Percentiles rank a stretch among this genome's conserved stretches.
These are phyloP conservation scores for Parochlus steinenii DNA, from an alignment of 2,888 invertebrate genomes.

Conservation along the genomic window DNA sequence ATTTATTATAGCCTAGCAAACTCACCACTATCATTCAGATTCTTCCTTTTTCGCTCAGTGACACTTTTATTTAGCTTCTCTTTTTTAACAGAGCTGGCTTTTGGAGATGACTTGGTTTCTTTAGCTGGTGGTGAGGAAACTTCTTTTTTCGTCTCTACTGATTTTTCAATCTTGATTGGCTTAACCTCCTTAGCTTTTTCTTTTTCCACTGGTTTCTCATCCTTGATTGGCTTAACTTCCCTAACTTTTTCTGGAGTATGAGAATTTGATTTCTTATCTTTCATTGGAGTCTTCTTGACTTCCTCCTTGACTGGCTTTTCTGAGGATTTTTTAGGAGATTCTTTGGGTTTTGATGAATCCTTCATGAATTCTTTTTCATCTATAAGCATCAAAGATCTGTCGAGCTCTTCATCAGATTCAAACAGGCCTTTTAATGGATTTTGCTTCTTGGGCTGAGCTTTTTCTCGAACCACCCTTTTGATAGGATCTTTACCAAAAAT, in stretches of 20 bases:
- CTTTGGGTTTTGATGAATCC: background rate
- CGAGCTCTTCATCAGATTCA: background rate
- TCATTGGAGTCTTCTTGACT: conserved; percentile 19
- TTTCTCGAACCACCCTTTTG: conserved; percentile 35
- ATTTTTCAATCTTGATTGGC: background rate
- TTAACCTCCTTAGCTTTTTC: conserved; percentile 13
- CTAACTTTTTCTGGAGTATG: conserved; percentile 12
- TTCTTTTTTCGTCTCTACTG: too few species aligned
- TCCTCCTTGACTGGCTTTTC: background rate
- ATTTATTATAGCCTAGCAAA: background rate
- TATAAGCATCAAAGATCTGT: background rate
- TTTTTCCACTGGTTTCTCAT: background rate
- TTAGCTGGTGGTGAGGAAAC: conserved; percentile 15
- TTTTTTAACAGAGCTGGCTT: conserved; percentile 19
- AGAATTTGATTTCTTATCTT: too few species aligned
- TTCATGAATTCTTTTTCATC: background rate
- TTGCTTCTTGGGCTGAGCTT: conserved; percentile 19
- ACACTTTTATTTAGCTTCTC: conserved; percentile 20
- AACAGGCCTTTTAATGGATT: background rate
- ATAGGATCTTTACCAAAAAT: conserved; percentile 46
- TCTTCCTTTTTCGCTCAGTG: conserved; percentile 29
- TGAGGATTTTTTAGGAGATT: background rate
- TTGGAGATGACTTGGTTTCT: conserved; percentile 18
- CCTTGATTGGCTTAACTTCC: conserved; percentile 9
- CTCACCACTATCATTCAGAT: conserved; percentile 27